A percentile compares a stretch with the other conserved stretches of the same genome.
Evolutionary conservation across 2,113 vertebrate genomes (phyloP).

Genomic region (Climacteris rufus): DNA sequence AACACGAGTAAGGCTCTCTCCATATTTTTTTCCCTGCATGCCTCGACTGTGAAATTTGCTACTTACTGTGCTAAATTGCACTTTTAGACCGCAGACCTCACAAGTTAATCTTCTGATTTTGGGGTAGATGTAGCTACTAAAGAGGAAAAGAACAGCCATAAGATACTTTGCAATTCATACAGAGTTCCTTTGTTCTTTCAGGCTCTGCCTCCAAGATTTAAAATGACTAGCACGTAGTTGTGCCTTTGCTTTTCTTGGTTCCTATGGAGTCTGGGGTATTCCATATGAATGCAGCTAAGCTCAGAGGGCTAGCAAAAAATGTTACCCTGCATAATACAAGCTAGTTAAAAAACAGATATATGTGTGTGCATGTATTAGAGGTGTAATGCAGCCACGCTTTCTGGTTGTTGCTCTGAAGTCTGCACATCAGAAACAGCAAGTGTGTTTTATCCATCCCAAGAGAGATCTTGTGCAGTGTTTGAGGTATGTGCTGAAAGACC

Average conservation of each 20-base stretch:
- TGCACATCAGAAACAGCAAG: not conserved
- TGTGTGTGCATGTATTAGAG: not conserved
- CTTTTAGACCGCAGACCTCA: not conserved
- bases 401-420: not conserved
- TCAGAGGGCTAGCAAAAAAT: not conserved
- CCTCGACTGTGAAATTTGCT: not conserved
- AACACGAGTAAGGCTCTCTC: accelerated
- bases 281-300: not conserved
- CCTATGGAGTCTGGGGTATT: not conserved
- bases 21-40: not conserved
- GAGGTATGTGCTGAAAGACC: slow-evolving; percentile 50
- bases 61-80: not conserved
- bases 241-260: not conserved
- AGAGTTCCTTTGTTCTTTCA: not conserved
- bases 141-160: not conserved
- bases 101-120: not conserved
- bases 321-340: not conserved
- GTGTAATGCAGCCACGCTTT: not conserved
- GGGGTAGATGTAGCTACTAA: not conserved
- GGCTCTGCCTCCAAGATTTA: not conserved
- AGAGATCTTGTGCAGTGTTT: slow-evolving; percentile 4
- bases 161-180: not conserved
- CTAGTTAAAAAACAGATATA: not conserved
- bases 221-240: not conserved
- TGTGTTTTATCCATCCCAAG: slow-evolving; percentile 3